These are phyloP conservation scores for Andrena dorsata DNA, from an alignment of 2,888 invertebrate genomes.

Conservation along the genomic window DNA sequence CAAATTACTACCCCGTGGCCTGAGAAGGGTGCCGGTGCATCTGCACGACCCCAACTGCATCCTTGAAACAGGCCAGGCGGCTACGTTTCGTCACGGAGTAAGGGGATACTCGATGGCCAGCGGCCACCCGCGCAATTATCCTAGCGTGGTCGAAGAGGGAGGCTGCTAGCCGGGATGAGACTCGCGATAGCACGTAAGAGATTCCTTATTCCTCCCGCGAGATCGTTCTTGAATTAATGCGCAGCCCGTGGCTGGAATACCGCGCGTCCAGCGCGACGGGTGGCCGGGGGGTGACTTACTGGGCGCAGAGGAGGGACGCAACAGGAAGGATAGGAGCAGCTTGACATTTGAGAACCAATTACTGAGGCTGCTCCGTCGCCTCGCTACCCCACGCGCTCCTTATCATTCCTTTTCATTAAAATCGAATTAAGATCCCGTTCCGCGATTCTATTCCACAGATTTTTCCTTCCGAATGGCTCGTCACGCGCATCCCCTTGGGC, in stretches of 20 bases:
- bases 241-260: slow-evolving; percentile 71
- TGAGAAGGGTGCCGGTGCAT: slow-evolving; percentile 10
- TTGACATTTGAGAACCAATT: slow-evolving; percentile 73
- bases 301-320: background rate
- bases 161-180: slow-evolving; percentile 26
- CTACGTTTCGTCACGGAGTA: slow-evolving; percentile 29
- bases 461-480: background rate
- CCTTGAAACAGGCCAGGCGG: background rate
- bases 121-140: slow-evolving; percentile 69
- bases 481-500: background rate
- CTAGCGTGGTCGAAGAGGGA: slow-evolving; percentile 36
- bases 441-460: slow-evolving; percentile 32
- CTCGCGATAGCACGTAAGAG: slow-evolving; percentile 48
- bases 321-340: background rate
- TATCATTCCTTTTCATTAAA: slow-evolving; percentile 62
- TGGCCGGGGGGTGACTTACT: slow-evolving; percentile 24
- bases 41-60: slow-evolving; percentile 4
- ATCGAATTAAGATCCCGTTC: slow-evolving; percentile 58
- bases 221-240: slow-evolving; percentile 77
- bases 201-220: slow-evolving; percentile 76
- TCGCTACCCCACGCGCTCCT: slow-evolving; percentile 26
- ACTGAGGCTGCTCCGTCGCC: slow-evolving; percentile 61
- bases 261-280: slow-evolving; percentile 9
- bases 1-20: background rate
- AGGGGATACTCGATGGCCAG: slow-evolving; percentile 17